Base-by-base conservation (phyloP, 2,888 invertebrate genomes). In the Hermaeophaga mercurialis region DNA sequence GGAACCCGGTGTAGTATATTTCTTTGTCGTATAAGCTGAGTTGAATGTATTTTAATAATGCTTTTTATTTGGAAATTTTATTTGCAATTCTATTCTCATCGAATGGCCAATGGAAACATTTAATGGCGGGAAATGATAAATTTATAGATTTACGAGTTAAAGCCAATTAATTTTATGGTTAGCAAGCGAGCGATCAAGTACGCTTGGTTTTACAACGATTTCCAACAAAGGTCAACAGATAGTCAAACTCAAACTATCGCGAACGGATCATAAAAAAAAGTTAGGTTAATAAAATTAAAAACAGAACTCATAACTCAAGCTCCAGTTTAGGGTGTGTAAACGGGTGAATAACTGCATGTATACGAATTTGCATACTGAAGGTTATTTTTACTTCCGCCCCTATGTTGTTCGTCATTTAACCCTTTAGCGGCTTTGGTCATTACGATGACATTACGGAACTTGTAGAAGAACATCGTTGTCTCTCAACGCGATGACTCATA, bases 301-400 rank as follows among this genome's bases (percentile, higher is more conserved):
- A 66, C 63, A 62, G 50, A 59, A 59, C 63, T 46, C 61, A 65
- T 68, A 66, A 65, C 58, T 67, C 64, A 64, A 61, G 62, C 34
- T 45, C 48, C 45, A 58, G 61, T 56, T n/a, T 62, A 59, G 75
- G 73, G 74, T 72, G 74, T 71, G 69, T 74, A 75, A 75, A 74
- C 74, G 75, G 72, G 72, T 74, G 74, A 75, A 74, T 74, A 75
- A 76, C 74, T 73, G 72, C 70, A 67, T 69, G n/a, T n/a, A 70
- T 34, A 38, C 67, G 72, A 71, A 76, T 76, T 75, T 76, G 75
- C 76, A 76, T 75, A 75, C 73, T 71, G 73, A 72, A 75, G 73
- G 72, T 74, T 74, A 75, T 75, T 74, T 72, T 71, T 71, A 73
- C 73, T 75, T 75, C 75, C 74, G 75, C 76, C 76, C 76, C 75